phyloP scores from a whole-genome alignment of 2,888 invertebrate species.

The Pyrrhosoma nymphula region DNA sequence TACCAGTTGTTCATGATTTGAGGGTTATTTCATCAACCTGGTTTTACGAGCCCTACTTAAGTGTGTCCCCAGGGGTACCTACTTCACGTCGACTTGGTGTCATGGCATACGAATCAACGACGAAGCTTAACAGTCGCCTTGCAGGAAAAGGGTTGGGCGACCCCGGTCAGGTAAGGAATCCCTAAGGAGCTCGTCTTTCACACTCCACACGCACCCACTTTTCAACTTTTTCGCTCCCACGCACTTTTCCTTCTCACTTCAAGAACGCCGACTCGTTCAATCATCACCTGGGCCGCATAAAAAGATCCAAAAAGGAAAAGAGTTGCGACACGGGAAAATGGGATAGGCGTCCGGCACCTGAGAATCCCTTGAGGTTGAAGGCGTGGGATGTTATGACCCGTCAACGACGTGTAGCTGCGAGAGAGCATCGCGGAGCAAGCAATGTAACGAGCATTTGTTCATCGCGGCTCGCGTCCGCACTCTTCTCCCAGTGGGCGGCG shows the following conservation, averaged over 20 bases:
- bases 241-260: not conserved
- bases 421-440: not conserved
- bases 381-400: not conserved
- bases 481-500: not conserved
- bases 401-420: not conserved
- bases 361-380: not conserved
- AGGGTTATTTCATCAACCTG: too few species aligned
- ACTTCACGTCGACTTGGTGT: too few species aligned
- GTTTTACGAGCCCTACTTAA: too few species aligned
- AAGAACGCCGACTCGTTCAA: not conserved
- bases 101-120: too few species aligned
- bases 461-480: not conserved
- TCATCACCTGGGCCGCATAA: not conserved
- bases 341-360: not conserved
- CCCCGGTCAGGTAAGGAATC: too few species aligned
- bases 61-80: too few species aligned
- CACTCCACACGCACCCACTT: not conserved
- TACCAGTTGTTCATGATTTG: too few species aligned
- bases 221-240: not conserved
- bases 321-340: conserved; percentile 22
- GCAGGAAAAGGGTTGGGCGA: too few species aligned
- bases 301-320: not conserved
- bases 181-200: too few species aligned
- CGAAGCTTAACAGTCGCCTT: too few species aligned
- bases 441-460: not conserved